Percentiles rank a stretch among this genome's conserved stretches.
These are phyloP conservation scores for Amphipoea oculea DNA, from an alignment of 2,888 invertebrate species.

Conservation along the genomic window DNA sequence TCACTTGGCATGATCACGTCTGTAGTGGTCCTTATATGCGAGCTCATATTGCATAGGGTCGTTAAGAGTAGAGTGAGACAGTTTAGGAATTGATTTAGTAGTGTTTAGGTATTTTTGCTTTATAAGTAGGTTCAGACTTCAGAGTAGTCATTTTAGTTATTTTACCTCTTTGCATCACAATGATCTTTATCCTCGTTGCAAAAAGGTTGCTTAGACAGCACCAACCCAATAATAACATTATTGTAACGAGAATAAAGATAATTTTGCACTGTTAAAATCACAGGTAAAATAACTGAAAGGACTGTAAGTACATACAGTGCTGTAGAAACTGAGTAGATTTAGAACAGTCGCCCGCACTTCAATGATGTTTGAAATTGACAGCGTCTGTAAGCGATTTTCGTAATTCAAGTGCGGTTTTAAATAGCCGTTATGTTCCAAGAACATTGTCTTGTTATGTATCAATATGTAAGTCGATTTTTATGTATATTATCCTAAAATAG, in stretches of 20 bases:
- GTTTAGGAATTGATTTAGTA: conserved; percentile 15
- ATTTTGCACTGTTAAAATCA: neutral
- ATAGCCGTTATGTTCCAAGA: neutral
- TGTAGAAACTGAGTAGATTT: conserved; percentile 4
- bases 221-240: neutral
- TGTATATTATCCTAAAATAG: neutral
- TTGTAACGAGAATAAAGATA: neutral
- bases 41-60: conserved; percentile 70
- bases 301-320: neutral
- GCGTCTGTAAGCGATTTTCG: neutral
- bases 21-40: conserved; percentile 78
- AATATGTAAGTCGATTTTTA: neutral
- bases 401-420: neutral
- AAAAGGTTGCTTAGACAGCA: neutral
- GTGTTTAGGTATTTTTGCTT: neutral
- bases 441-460: neutral
- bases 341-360: neutral
- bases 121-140: neutral
- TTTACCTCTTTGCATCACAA: neutral
- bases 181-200: neutral
- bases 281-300: neutral
- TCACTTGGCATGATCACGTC: conserved; percentile 85
- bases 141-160: neutral
- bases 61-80: conserved; percentile 28
- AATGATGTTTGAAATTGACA: neutral